Evolutionary conservation across 2,113 vertebrate species (phyloP).

Genomic region (Calcarius ornatus): DNA sequence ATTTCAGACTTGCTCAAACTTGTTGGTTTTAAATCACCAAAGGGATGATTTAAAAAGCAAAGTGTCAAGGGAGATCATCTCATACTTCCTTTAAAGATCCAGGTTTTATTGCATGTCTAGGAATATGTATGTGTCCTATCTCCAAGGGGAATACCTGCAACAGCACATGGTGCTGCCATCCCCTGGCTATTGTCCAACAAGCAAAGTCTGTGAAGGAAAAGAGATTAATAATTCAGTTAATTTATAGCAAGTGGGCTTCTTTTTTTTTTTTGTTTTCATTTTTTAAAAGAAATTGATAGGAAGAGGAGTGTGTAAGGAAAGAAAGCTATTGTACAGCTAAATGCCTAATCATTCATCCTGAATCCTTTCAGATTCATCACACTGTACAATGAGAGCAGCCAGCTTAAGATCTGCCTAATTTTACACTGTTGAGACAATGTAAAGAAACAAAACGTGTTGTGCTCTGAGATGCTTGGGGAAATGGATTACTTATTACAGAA

Average conservation of each 20-base stretch:
- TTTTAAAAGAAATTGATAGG: constrained; percentile 31
- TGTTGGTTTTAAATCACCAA: constrained; percentile 23
- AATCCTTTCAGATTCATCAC: constrained; percentile 17
- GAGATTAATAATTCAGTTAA: constrained; percentile 70
- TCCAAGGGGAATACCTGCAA: constrained; percentile 53
- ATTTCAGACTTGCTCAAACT: not conserved
- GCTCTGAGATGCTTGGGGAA: not conserved
- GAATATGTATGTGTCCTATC: constrained; percentile 3
- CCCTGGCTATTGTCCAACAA: constrained; percentile 51
- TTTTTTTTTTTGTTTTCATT: not conserved
- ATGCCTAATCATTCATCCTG: constrained; percentile 42
- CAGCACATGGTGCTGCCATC: constrained; percentile 7
- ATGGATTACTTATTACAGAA: not conserved
- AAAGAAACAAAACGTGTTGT: not conserved
- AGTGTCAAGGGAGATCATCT: not conserved
- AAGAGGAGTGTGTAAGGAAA: constrained; percentile 7
- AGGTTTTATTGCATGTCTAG: constrained; percentile 30
- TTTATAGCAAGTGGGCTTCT: not conserved
- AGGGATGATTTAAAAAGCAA: constrained; percentile 29
- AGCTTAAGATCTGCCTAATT: constrained; percentile 2
- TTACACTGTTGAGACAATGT: not conserved
- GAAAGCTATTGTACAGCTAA: constrained; percentile 13
- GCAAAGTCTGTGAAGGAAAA: constrained; percentile 24
- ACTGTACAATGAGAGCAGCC: constrained; percentile 14
- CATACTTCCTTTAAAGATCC: constrained; percentile 19